Evolutionary conservation across 2,797 vertebrate genomes (phyloP).

Genomic region (Apodemus agrarius): DNA sequence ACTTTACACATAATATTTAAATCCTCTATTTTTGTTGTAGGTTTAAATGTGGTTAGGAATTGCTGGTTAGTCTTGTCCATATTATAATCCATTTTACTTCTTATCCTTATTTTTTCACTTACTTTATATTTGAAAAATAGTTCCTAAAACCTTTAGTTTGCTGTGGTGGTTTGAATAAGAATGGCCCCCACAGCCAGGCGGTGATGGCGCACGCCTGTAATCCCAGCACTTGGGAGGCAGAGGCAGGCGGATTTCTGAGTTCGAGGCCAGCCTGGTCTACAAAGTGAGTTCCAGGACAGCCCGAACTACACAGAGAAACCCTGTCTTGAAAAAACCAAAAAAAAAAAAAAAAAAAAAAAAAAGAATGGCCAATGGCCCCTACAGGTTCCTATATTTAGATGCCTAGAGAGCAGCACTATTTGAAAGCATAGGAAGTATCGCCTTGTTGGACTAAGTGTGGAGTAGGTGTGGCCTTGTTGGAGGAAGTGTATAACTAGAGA

Average conservation of each 20-base stretch:
- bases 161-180: neutral
- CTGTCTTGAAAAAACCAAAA: no score
- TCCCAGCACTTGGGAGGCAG: no score
- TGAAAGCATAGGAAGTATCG: neutral
- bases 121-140: slow-evolving; percentile 23
- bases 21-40: neutral
- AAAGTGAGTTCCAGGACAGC: no score
- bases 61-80: neutral
- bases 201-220: no score
- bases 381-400: neutral
- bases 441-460: neutral
- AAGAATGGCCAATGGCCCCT: no score
- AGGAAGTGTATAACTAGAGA: neutral
- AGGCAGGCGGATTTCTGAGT: no score
- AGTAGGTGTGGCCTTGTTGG: neutral
- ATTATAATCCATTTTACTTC: neutral
- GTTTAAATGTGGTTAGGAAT: slow-evolving; percentile 13
- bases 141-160: slow-evolving; percentile 46
- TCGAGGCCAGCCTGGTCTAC: no score
- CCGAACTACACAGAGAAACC: no score
- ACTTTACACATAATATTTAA: slow-evolving; percentile 45
- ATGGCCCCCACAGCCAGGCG: neutral
- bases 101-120: neutral
- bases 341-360: no score
- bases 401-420: neutral